Conservation (phyloP, 92 coral and sea anemone genomes). For the Umimayanthus kanabou region DNA sequence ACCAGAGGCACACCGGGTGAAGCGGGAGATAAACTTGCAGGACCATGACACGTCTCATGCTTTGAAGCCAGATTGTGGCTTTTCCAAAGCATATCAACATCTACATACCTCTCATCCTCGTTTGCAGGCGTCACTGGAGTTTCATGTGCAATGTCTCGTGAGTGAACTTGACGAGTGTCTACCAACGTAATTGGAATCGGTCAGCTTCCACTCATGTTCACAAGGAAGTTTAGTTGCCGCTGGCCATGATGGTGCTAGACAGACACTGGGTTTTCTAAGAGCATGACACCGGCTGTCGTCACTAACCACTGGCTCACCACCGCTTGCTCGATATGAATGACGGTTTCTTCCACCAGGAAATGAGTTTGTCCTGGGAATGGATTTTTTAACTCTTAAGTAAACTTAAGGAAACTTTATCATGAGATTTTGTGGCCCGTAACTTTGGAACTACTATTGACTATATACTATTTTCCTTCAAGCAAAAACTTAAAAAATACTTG, state of each 20-base stretch:
- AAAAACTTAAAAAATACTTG: no score
- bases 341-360: conserved; percentile 43
- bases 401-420: no score
- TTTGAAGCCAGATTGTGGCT: neutral
- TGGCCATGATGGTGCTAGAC: conserved; percentile 38
- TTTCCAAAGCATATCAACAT: neutral
- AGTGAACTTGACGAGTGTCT: neutral
- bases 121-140: neutral
- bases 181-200: neutral
- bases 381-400: conserved; percentile 2
- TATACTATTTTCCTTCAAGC: no score
- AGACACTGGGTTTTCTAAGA: conserved; percentile 8
- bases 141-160: neutral
- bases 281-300: conserved; percentile 17
- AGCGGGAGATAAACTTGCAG: neutral
- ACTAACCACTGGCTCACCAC: neutral
- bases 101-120: conserved; percentile 19
- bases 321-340: neutral
- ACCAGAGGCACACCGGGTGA: neutral
- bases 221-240: conserved; percentile 31
- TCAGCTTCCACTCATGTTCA: conserved; percentile 33
- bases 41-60: neutral
- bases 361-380: conserved; percentile 25
- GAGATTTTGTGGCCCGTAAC: no score
- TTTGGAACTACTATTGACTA: no score